A percentile compares a stretch with the other conserved stretches of the same genome.
Conservation (phyloP, 2,113 vertebrate species). For the Pseudonaja textilis region DNA sequence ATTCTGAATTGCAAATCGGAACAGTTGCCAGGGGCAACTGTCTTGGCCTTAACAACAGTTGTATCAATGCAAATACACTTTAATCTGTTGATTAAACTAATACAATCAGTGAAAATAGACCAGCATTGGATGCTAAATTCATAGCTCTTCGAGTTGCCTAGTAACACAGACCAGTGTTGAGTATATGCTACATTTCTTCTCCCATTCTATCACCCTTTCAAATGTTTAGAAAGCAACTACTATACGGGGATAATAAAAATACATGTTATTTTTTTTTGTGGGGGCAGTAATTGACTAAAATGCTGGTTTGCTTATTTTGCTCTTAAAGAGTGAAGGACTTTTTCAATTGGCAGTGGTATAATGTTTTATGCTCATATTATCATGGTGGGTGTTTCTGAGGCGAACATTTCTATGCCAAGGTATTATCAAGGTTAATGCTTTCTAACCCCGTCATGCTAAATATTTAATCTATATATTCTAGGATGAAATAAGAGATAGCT, state of each 20-base stretch:
- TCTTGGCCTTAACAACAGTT: constrained; percentile 8
- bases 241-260: not conserved
- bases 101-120: not conserved
- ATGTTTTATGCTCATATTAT: not conserved
- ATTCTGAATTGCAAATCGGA: not conserved
- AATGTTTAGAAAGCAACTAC: constrained; percentile 8
- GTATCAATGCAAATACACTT: not conserved
- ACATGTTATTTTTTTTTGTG: not conserved
- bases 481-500: constrained; percentile 31
- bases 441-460: constrained; percentile 42
- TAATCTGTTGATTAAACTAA: not conserved
- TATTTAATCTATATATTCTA: constrained; percentile 26
- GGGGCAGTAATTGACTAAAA: constrained; percentile 9
- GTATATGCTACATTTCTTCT: not conserved
- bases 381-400: constrained; percentile 26
- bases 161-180: not conserved
- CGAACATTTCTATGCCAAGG: not conserved
- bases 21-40: constrained; percentile 27
- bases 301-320: not conserved
- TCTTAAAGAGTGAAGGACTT: not conserved
- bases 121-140: not conserved
- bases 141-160: constrained; percentile 27
- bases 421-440: constrained; percentile 45
- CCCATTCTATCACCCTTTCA: not conserved
- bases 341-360: not conserved